phyloP scores from a whole-genome alignment of 2,797 vertebrate genomes.

The Cyprinella venusta region DNA sequence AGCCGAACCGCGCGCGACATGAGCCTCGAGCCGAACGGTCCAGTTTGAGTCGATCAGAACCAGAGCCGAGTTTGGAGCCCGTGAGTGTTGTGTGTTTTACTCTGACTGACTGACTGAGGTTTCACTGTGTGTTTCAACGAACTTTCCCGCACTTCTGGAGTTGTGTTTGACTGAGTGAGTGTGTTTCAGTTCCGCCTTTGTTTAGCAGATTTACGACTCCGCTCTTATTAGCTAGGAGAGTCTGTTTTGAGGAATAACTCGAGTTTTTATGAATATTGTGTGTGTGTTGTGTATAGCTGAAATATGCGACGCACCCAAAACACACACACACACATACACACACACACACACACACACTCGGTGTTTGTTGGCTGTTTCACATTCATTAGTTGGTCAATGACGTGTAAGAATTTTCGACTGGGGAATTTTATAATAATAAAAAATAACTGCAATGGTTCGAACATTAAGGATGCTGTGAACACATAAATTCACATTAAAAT shows the following conservation, averaged over 20 bases:
- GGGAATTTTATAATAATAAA: background rate
- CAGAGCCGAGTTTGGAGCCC: background rate
- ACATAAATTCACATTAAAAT: background rate
- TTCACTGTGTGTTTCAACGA: fast-evolving
- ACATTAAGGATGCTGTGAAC: background rate
- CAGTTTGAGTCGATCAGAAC: background rate
- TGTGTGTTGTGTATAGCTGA: background rate
- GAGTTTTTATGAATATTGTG: background rate
- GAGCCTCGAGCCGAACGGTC: background rate
- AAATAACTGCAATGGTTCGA: background rate
- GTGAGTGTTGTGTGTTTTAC: background rate
- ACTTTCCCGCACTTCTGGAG: background rate
- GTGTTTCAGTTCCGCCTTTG: background rate
- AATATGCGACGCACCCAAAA: background rate
- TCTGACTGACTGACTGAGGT: background rate
- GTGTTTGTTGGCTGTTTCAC: background rate
- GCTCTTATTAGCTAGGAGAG: background rate
- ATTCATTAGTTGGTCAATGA: background rate
- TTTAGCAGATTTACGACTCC: background rate
- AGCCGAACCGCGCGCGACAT: background rate
- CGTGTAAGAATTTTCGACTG: background rate
- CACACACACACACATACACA: too few relatives aligned
- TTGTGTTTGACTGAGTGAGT: fast-evolving
- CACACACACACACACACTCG: slow-evolving; percentile 1
- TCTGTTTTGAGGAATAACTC: background rate